Base-by-base conservation (phyloP, 2,888 invertebrate genomes). In the Campoplex nolae region DNA sequence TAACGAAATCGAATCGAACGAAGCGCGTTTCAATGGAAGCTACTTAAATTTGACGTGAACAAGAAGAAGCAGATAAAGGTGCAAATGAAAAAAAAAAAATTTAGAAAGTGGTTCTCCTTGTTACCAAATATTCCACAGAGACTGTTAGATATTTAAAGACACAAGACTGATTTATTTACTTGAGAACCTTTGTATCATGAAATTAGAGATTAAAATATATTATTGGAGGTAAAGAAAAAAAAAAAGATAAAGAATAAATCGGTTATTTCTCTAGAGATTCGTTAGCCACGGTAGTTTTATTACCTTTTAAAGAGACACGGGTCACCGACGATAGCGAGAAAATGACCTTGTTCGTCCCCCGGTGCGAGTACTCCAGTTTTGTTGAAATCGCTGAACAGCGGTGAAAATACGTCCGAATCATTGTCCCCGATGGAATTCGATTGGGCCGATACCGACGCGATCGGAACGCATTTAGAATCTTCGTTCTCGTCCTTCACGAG, bases 261-360 rank as follows among this genome's bases (percentile, higher is more conserved):
- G 28, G 3, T 45, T 32, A 16, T 32, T 71, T 54, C 70, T 42
- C 23, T n/a, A 16, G 28, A 13, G 23, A 13, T 32, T 32, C 1
- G 32, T 23, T 71, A 3, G 16, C 18, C 28, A 32, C 2, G 8
- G 32, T 35, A 3, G 9, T 42, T 13, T 13, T 51, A 38, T 58
- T 77, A 96, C 96, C 95, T 96, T 92, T 95, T 95, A 91, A 95
- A 95, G 88, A 90, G 91, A 92, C 96, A 96, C 70, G 96, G 96
- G 90, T 95, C 95, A 35, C 96, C 96, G 70, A 96, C 95, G 70
- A 96, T 94, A 1, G 96, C 95, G 87, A 96, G 95, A 90, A 95
- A 96, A 42, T 95, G 93, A 74, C 95, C 95, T 89, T 93, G 94
- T 79, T 95, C 94, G 76, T 95, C 89, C 7, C 93, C 92, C 0